Evolutionary conservation across 2,888 invertebrate genomes (phyloP).

Genomic region (Callosobruchus maculatus): DNA sequence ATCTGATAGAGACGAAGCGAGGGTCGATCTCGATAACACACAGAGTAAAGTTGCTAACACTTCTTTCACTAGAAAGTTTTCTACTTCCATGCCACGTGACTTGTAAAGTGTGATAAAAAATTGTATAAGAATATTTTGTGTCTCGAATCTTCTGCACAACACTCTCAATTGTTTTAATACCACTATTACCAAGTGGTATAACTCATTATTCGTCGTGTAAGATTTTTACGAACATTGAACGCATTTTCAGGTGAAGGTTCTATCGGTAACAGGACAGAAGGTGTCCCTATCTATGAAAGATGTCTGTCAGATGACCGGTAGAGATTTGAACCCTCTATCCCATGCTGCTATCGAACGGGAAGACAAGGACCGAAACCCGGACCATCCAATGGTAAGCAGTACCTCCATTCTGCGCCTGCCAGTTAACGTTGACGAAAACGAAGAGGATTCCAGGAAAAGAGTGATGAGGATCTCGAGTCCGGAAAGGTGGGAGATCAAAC

Average conservation of each 20-base stretch:
- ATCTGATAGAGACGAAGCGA: no score
- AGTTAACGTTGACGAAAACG: constrained; percentile 65
- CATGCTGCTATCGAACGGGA: constrained; percentile 65
- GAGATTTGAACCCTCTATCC: constrained; percentile 87
- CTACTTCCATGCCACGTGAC: no score
- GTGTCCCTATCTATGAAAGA: constrained; percentile 96
- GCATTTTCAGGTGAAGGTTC: constrained; percentile 68
- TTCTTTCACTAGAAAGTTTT: no score
- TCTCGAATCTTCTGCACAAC: no score
- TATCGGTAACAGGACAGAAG: constrained; percentile 91
- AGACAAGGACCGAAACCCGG: constrained; percentile 83
- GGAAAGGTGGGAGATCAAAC: constrained; percentile 86
- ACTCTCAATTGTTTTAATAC: no score
- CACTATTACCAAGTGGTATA: no score
- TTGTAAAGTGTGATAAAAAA: no score
- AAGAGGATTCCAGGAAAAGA: constrained; percentile 76
- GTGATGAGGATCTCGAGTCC: constrained; percentile 93
- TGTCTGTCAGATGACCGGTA: constrained; percentile 92
- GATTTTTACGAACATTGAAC: neutral
- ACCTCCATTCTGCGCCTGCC: constrained; percentile 47
- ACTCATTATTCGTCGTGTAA: no score
- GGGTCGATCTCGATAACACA: no score
- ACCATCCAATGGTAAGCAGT: constrained; percentile 71
- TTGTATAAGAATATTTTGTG: no score
- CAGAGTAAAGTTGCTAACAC: no score